Base-by-base conservation (phyloP, 2,113 vertebrate species). In the Ammospiza nelsoni region DNA sequence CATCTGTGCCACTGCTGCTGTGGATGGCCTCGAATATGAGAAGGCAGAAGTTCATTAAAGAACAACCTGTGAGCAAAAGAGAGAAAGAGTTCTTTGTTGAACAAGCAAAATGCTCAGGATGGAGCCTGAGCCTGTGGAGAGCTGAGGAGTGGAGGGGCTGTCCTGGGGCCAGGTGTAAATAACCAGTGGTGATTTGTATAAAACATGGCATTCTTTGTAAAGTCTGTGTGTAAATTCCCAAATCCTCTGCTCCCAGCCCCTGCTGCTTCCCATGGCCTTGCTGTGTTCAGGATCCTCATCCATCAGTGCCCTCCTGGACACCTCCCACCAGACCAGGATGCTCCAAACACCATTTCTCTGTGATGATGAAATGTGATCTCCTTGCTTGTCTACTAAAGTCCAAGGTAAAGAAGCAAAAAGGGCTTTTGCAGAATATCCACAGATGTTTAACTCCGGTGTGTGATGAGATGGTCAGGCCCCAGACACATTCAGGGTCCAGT, bases 11-110 rank as follows among this genome's bases (percentile, higher is more conserved):
- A 99, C 99, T 89, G 98, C 99, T 89, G 98, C 97, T 3, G 98
- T 99, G 89, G 98, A 99, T 79, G 96, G 98, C 18, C 97, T 99
- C 8, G 98, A 99, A 18, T 97, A 98, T 74, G 91, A 98, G 91
- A 97, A 98, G 90, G 99, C 99, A 25, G 98, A 99, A 99, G 74
- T 99, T 98, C 92, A 97, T 98, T 9, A 98, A 97, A 89, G 99
- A 99, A 39, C 98, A 98, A 14, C 92, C 97, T 65, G 95, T 99
- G 59, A 98, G 98, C 95, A 98, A 98, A 90, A 98, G 98, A 73
- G 98, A 98, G 96, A 97, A 95, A 67, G 97, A 97, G 35, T 76
- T 97, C 43, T 98, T 98, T 84, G 98, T 98, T 57, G 73, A 98
- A 67, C 96, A 98, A 96, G 94, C 33, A 98, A 97, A 54, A 97